Percentiles rank a stretch among this genome's conserved stretches.
Conservation (phyloP, 2,797 vertebrate genomes). For the Mallotus villosus region DNA sequence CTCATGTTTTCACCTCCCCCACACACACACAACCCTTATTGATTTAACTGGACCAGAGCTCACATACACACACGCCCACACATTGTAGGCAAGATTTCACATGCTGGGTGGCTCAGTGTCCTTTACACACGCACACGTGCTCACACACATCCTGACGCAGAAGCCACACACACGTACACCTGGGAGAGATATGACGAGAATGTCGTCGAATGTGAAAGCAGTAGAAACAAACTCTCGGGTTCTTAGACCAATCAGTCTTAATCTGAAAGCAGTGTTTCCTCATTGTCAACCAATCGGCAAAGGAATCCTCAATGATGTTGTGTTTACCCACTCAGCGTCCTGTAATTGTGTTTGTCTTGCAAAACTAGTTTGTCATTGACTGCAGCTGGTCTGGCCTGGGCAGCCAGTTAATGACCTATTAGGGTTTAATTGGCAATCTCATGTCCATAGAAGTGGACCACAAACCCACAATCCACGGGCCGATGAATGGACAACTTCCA, state of each 20-base stretch:
- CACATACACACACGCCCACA: not conserved
- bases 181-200: not conserved
- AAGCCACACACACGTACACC: not conserved
- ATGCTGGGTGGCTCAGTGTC: not conserved
- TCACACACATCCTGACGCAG: no score
- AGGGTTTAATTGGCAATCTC: slow-evolving; percentile 43
- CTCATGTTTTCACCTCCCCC: not conserved
- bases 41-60: not conserved
- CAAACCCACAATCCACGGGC: slow-evolving; percentile 23
- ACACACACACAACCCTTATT: not conserved
- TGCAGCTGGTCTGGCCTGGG: slow-evolving; percentile 49
- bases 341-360: slow-evolving; percentile 17
- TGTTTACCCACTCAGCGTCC: slow-evolving; percentile 20
- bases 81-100: no score
- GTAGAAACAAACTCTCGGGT: not conserved
- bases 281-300: slow-evolving; percentile 22
- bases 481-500: slow-evolving; percentile 53
- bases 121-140: not conserved
- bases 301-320: slow-evolving; percentile 12
- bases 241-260: slow-evolving; percentile 7
- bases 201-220: not conserved
- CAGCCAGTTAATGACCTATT: slow-evolving; percentile 57
- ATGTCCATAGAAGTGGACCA: slow-evolving; percentile 46
- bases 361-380: slow-evolving; percentile 26
- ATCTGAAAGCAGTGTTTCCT: slow-evolving; percentile 9